Evolutionary conservation across 2,888 invertebrate genomes (phyloP).

Genomic region (Rapana venosa): DNA sequence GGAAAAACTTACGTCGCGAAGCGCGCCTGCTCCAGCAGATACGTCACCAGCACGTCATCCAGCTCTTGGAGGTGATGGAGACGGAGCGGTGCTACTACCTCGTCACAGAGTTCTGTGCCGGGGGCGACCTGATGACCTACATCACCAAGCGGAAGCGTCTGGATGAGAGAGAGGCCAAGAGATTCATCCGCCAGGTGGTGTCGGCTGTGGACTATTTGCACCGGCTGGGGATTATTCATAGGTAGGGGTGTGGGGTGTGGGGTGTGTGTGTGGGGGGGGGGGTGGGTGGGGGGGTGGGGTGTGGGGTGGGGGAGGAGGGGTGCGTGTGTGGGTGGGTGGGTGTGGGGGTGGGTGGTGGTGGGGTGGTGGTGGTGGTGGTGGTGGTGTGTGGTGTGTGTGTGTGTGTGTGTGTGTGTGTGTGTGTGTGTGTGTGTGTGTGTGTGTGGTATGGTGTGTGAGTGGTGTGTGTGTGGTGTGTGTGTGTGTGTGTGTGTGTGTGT

Average conservation of each 20-base stretch:
- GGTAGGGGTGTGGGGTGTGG: conserved; percentile 58
- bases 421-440: background rate
- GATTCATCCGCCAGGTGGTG: conserved; percentile 75
- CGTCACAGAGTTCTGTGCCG: conserved; percentile 75
- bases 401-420: background rate
- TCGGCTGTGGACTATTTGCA: conserved; percentile 77
- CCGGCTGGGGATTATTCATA: conserved; percentile 74
- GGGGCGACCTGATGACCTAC: conserved; percentile 77
- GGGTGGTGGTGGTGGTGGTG: too few relatives aligned
- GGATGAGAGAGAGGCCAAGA: conserved; percentile 71
- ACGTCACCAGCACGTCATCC: conserved; percentile 74
- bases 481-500: background rate
- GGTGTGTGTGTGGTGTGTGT: too few relatives aligned
- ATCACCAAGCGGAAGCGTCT: conserved; percentile 72
- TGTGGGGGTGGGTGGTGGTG: too few relatives aligned
- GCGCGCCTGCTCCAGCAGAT: conserved; percentile 75
- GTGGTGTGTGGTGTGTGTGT: background rate
- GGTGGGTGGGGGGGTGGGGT: background rate
- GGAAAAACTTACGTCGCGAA: conserved; percentile 75
- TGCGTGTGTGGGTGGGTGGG: background rate
- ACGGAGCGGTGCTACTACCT: conserved; percentile 78
- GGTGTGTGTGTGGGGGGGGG: background rate
- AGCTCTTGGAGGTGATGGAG: conserved; percentile 76
- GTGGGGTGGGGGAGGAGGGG: background rate
- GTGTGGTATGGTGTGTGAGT: too few relatives aligned